Evolutionary conservation across 2,113 vertebrate species (phyloP), one percentile per base, ranked within the genome.

Genomic region (Psilopsiagon aymara): DNA sequence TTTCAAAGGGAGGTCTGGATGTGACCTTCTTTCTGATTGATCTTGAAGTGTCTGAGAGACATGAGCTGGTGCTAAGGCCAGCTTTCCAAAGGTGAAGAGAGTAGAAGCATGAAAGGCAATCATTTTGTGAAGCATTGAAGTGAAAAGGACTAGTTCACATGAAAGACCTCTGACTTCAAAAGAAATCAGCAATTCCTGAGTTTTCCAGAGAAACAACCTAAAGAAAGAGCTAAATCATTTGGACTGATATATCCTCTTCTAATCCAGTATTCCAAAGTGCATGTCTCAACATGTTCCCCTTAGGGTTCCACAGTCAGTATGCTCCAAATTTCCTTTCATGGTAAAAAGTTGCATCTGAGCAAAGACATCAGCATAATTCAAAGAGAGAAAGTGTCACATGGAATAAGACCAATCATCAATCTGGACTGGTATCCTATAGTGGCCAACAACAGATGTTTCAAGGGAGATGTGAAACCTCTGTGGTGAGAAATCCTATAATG

Each of bases 401-500:
- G 62, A 49, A 95, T 95, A 95, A 97, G 49, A 79, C 62, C 79
- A 89, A 76, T 93, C 91, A 96, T 96, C 74, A 95, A 73, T 95
- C 86, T 81, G 46, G 41, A 64, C 31, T 68, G 82, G 33, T 76
- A 81, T 92, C 88, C 55, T 76, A 81, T 57, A 86, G 94, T 88
- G 86, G 73, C 88, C 74, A 68, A 88, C 80, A 96, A 71, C 94
- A 96, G 80, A 90, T 97, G 95, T 88, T 97, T 91, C 88, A 82
- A 73, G 57, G 35, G 37, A 93, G 62, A 67, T 64, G 53, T 17
- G 51, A 92, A 92, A 53, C 21, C 57, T 91, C 47, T n/a, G 20
- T 68, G 47, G 31, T 44, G 35, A 92, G 29, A 67, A 92, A 82
- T 60, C 84, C 66, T 82, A 7, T 68, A 88, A 71, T 33, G 59